These are phyloP conservation scores for Brenthis hecate DNA, from an alignment of 2,888 invertebrate genomes.

Conservation along the genomic window DNA sequence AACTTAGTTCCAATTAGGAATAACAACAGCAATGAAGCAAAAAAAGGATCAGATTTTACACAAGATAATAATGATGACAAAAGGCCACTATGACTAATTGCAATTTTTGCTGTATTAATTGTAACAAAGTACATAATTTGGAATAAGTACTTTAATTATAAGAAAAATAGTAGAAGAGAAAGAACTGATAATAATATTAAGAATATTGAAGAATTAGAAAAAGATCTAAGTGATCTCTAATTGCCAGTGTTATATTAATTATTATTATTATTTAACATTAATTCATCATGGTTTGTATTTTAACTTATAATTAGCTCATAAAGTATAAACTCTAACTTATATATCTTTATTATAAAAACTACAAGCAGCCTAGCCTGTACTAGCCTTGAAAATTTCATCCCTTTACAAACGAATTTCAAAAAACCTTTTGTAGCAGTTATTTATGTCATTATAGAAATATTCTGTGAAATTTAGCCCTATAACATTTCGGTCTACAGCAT, in stretches of 20 bases:
- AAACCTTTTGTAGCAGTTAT: too few species aligned
- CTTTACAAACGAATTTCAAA: too few species aligned
- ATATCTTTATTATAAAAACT: too few species aligned
- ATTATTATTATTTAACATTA: background rate
- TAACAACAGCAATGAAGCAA: slow-evolving; percentile 42
- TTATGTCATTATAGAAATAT: too few species aligned
- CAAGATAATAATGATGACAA: slow-evolving; percentile 50
- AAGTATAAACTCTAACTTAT: too few species aligned
- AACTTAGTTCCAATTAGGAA: slow-evolving; percentile 80
- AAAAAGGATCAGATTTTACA: slow-evolving; percentile 32
- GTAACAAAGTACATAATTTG: slow-evolving; percentile 61
- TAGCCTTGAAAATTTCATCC: too few species aligned
- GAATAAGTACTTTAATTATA: slow-evolving; percentile 54
- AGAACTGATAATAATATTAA: slow-evolving; percentile 27
- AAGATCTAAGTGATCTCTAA: slow-evolving; percentile 29
- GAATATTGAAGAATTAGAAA: slow-evolving; percentile 33
- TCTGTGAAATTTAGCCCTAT: too few species aligned
- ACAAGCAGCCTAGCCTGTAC: too few species aligned
- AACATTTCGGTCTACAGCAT: too few species aligned
- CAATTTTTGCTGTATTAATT: slow-evolving; percentile 52
- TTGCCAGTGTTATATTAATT: slow-evolving; percentile 11
- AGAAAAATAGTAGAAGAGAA: slow-evolving; percentile 26
- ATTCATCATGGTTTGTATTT: background rate
- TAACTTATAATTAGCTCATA: too few species aligned
- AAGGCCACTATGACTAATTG: slow-evolving; percentile 73